phyloP scores from a whole-genome alignment of 2,888 invertebrate genomes.

The Drosophila engyochracea region DNA sequence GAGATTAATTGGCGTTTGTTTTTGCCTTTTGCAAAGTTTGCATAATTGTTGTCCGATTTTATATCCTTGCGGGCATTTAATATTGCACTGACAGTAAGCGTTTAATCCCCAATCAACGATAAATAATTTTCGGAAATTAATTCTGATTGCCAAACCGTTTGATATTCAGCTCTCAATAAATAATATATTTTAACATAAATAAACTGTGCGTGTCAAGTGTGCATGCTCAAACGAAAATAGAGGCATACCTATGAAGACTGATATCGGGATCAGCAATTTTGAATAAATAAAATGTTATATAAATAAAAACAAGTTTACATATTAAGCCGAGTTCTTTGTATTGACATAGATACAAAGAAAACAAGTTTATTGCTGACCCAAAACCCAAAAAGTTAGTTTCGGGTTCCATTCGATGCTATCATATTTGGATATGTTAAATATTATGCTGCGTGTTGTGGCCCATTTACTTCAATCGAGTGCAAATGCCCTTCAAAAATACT shows the following conservation, averaged over 20 bases:
- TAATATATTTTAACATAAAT: neutral
- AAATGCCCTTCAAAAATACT: conserved; percentile 31
- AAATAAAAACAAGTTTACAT: neutral
- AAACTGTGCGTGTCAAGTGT: neutral
- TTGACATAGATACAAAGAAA: neutral
- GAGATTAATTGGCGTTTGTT: conserved; percentile 69
- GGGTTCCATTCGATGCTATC: conserved; percentile 16
- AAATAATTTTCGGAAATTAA: neutral
- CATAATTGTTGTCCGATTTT: conserved; percentile 48
- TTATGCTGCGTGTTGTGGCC: conserved; percentile 6
- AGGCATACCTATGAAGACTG: neutral
- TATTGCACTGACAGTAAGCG: neutral
- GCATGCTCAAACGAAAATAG: neutral
- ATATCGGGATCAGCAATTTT: neutral
- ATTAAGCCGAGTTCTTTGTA: conserved; percentile 3
- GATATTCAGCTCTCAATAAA: neutral
- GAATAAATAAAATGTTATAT: neutral
- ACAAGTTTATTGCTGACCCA: conserved; percentile 7
- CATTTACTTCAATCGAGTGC: conserved; percentile 35
- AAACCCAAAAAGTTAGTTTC: conserved; percentile 13
- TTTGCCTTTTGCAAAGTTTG: conserved; percentile 41
- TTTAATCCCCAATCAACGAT: neutral
- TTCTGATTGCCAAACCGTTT: neutral
- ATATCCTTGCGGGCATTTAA: conserved; percentile 31
- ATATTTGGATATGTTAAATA: neutral